Percentiles rank a stretch among this genome's conserved stretches.
These are phyloP conservation scores for Argyra leucocephala DNA, from an alignment of 2,888 invertebrate genomes.

Conservation along the genomic window DNA sequence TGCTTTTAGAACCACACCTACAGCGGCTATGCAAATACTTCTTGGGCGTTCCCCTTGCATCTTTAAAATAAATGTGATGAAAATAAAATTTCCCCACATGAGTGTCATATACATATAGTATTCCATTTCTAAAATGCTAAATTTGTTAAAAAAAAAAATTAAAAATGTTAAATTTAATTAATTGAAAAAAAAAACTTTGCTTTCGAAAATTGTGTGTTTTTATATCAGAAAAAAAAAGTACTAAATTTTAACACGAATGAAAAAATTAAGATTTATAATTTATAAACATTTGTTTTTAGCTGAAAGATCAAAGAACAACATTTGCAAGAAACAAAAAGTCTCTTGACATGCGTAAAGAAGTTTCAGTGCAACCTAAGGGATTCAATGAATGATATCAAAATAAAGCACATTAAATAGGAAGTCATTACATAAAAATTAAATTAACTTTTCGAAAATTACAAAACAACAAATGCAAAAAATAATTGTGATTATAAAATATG, in stretches of 20 bases:
- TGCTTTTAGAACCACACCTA: no score
- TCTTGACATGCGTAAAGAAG: constrained; percentile 37
- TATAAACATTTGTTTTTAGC: constrained; percentile 25
- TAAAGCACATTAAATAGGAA: no score
- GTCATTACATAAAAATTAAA: no score
- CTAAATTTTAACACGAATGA: neutral
- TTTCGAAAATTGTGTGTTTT: constrained; percentile 11
- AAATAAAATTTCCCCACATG: no score
- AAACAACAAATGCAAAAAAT: no score
- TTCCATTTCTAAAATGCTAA: neutral
- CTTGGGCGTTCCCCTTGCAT: no score
- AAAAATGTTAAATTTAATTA: neutral
- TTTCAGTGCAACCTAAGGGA: constrained; percentile 26
- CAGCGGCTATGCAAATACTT: no score
- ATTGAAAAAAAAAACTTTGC: neutral
- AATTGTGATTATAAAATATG: no score
- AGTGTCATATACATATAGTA: neutral
- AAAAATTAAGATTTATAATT: neutral
- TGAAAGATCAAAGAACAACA: constrained; percentile 42
- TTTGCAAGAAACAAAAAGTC: constrained; percentile 37
- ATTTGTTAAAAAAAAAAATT: neutral
- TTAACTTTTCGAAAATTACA: no score
- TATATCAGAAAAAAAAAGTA: constrained; percentile 13
- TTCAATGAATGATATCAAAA: neutral
- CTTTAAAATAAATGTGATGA: no score